A percentile compares a stretch with the other conserved stretches of the same genome.
phyloP scores from a whole-genome alignment of 2,113 vertebrate genomes.

The Entomyzon cyanotis region DNA sequence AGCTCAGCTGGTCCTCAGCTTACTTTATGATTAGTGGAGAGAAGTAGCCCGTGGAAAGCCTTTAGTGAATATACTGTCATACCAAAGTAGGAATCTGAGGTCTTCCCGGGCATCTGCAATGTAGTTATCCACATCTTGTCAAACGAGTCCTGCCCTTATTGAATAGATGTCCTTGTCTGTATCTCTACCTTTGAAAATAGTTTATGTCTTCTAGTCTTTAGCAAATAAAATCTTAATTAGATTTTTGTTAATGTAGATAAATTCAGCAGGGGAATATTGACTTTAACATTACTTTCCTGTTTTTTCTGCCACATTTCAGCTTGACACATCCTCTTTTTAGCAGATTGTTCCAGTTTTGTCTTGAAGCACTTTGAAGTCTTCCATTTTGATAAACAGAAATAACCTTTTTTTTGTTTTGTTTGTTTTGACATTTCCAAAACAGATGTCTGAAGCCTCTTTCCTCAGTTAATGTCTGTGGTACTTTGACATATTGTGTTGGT shows the following conservation, averaged over 20 bases:
- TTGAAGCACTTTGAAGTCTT: background rate
- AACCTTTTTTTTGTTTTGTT: background rate
- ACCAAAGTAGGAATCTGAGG: background rate
- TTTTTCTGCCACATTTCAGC: background rate
- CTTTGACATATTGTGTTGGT: background rate
- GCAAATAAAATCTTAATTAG: slow-evolving; percentile 2
- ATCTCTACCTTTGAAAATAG: background rate
- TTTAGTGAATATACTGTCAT: background rate
- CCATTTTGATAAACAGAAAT: background rate
- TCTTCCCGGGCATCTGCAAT: background rate
- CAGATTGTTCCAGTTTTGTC: background rate
- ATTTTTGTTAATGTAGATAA: slow-evolving; percentile 5
- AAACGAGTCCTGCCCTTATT: background rate
- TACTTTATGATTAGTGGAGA: background rate
- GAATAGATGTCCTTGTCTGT: background rate
- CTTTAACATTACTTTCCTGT: background rate
- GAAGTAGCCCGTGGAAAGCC: background rate
- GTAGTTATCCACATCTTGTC: background rate
- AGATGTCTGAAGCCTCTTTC: background rate
- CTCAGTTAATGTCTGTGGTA: background rate
- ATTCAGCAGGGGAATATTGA: background rate
- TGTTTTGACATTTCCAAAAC: background rate
- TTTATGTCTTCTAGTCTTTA: background rate
- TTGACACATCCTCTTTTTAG: background rate
- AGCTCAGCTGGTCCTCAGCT: background rate